Conservation (phyloP, 2,113 vertebrate species). For the Sitta europaea region DNA sequence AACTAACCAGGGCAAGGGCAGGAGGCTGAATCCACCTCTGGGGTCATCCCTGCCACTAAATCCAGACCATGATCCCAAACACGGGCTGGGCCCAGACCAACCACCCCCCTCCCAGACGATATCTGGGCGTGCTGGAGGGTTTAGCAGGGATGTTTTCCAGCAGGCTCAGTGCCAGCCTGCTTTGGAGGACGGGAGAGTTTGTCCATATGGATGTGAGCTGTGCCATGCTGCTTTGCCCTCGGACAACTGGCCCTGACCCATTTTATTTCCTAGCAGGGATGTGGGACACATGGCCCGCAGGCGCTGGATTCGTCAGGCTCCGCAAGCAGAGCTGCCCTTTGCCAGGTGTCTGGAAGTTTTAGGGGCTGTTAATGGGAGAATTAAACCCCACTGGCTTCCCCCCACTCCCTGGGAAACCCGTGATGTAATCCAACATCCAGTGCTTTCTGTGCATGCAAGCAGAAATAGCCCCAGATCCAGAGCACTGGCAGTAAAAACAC, state of each 20-base stretch:
- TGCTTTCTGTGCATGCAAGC: not conserved
- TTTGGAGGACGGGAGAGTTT: not conserved
- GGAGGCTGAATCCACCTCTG: not conserved
- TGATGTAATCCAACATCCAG: not conserved
- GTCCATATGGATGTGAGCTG: conserved; percentile 44
- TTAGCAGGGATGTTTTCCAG: not conserved
- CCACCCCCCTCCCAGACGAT: not conserved
- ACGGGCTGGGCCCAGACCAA: not conserved
- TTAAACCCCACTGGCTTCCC: not conserved
- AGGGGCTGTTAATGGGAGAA: not conserved
- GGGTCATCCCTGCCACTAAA: not conserved
- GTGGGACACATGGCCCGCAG: not conserved
- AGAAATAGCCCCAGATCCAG: not conserved
- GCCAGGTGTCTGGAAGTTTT: not conserved
- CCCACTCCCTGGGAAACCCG: fast-evolving
- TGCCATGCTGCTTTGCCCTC: conserved; percentile 40
- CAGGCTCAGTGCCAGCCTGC: not conserved
- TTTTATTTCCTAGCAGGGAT: not conserved
- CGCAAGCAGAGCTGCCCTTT: not conserved
- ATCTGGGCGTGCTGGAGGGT: not conserved
- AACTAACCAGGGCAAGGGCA: not conserved
- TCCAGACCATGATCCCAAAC: not conserved
- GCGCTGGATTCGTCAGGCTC: not conserved
- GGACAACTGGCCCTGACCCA: conserved; percentile 40
- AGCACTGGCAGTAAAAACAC: not conserved